phyloP scores from a whole-genome alignment of 1,140 invertebrate species.

The Drosophila kurseongensis region DNA sequence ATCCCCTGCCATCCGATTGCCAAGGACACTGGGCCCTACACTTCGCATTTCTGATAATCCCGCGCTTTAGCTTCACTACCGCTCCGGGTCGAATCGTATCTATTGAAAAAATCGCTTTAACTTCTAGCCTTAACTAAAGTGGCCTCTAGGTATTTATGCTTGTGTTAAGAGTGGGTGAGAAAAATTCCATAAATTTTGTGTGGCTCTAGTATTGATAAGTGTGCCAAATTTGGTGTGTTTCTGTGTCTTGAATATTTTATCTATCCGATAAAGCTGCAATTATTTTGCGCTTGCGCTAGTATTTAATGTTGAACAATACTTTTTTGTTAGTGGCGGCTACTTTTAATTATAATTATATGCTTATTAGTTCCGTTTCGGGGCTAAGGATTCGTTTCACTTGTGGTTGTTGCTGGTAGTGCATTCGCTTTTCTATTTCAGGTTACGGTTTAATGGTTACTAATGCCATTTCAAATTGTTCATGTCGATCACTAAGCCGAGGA shows the following conservation, averaged over 20 bases:
- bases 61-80: constrained; percentile 2
- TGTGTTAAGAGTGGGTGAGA: constrained; percentile 8
- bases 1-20: constrained; percentile 8
- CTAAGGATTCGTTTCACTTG: constrained; percentile 50
- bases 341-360: constrained; percentile 22
- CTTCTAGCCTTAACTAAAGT: constrained; percentile 66
- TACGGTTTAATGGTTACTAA: constrained; percentile 17
- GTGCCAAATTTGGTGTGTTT: constrained; percentile 26
- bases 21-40: constrained; percentile 2
- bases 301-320: constrained; percentile 52
- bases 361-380: constrained; percentile 31
- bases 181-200: constrained; percentile 30
- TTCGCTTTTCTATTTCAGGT: constrained; percentile 25
- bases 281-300: constrained; percentile 33
- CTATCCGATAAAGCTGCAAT: constrained; percentile 48
- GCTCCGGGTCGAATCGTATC: constrained; percentile 18
- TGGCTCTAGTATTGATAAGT: constrained; percentile 14
- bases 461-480: constrained; percentile 24
- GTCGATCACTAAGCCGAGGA: constrained; percentile 50
- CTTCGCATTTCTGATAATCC: constrained; percentile 42
- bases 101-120: constrained; percentile 38
- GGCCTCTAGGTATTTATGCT: constrained; percentile 49
- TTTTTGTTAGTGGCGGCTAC: constrained; percentile 36
- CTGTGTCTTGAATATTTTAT: constrained; percentile 24
- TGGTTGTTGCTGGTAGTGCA: constrained; percentile 47